Percentiles rank a stretch among this genome's conserved stretches.
Evolutionary conservation across 1,140 invertebrate species (phyloP).

Genomic region (Belonocnema kinseyi): DNA sequence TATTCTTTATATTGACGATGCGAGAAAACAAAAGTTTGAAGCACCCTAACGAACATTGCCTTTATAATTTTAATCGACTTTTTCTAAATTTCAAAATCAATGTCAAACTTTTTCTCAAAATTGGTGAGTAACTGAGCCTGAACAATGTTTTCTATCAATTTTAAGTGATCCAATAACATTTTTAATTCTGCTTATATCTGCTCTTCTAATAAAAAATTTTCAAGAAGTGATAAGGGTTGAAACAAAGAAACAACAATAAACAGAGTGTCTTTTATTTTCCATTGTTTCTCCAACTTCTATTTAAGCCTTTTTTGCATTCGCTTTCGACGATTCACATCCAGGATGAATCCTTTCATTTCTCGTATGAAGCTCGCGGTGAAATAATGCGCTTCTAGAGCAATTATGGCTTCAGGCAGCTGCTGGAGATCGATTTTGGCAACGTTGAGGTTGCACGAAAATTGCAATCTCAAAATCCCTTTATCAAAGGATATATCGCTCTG

Average conservation of each 20-base stretch:
- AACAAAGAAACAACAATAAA: neutral
- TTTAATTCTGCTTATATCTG: no score
- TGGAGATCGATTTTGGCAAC: constrained; percentile 41
- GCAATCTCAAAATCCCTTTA: constrained; percentile 38
- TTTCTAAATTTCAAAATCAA: no score
- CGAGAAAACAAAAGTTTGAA: no score
- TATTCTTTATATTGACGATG: no score
- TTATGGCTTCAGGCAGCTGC: constrained; percentile 38
- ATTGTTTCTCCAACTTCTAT: neutral
- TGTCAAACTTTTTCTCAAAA: no score
- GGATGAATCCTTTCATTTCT: constrained; percentile 33
- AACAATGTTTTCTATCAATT: no score
- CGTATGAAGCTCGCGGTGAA: constrained; percentile 34
- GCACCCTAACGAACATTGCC: no score
- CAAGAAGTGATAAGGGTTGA: neutral
- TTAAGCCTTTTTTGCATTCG: constrained; percentile 31
- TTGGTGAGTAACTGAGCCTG: no score
- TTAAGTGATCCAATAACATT: no score
- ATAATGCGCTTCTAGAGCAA: constrained; percentile 38
- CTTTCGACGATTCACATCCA: constrained; percentile 6
- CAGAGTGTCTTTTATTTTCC: neutral
- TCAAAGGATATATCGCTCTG: constrained; percentile 31
- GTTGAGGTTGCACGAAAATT: constrained; percentile 28
- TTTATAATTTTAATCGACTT: no score
- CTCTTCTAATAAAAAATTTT: no score